Evolutionary conservation across 1,140 invertebrate genomes (phyloP), one percentile per base, ranked within the genome.

Genomic region (Reticulitermes speratus): DNA sequence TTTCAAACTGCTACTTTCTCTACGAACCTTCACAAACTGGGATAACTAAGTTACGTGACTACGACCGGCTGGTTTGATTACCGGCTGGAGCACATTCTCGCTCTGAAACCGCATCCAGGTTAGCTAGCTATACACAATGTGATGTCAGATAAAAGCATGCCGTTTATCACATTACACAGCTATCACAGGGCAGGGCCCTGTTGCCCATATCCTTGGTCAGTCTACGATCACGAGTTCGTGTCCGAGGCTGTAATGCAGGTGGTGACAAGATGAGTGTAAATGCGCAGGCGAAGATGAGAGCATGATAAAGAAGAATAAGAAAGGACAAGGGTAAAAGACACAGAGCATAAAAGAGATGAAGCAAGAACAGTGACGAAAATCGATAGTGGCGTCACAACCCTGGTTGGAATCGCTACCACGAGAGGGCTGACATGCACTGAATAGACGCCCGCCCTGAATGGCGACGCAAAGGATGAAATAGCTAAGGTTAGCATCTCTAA

Each of bases 361-460:
- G 86, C 85, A 84, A 65, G 84, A 45, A 84, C 55, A 30, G 84
- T 84, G 84, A 84, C 59, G 84, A 84, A 84, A 84, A 84, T 84
- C 84, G 82, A 86, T 86, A 82, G 82, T 38, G 69, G 84, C 87
- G 87, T 86, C 87, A 86, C 87, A 81, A 48, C 45, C 55, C 59
- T 84, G 85, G 85, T 81, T 87, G 55, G 84, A 86, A 69, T 38
- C 81, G 87, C 86, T 86, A 82, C 65, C 86, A 83, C 81, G 82
- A 86, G 86, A 83, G 86, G 82, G 55, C 44, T 69, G 81, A 45
- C 65, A 75, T 75, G 25, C 65, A 75, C 75, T 59, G 86, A 44
- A 82, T 44, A 11, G 86, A 59, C 69, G 45, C 6, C 45, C 84
- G 84, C 83, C 2, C 83, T 32, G 84, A 14, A 30, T 30, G 14